Percentiles rank a stretch among this genome's conserved stretches.
These are phyloP conservation scores for Drosophila limbata DNA, from an alignment of 2,888 invertebrate species.

Conservation along the genomic window DNA sequence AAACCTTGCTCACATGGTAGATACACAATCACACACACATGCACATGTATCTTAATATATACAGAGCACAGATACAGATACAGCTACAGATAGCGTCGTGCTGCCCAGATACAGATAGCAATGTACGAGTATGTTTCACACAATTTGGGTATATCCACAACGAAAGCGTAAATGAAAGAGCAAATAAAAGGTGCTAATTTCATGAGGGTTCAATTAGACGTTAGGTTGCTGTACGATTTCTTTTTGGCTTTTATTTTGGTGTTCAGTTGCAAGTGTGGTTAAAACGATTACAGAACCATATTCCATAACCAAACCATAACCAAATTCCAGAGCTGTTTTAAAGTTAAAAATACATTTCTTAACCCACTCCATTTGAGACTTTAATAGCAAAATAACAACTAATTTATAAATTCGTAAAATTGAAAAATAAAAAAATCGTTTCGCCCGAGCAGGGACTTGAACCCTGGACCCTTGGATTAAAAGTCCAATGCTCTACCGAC, in stretches of 20 bases:
- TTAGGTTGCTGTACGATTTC: conserved; percentile 57
- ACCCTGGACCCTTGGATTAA: conserved; percentile 86
- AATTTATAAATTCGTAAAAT: neutral
- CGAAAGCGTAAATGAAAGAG: conserved; percentile 72
- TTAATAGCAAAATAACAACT: neutral
- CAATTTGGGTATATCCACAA: conserved; percentile 73
- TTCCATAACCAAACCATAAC: too few species aligned
- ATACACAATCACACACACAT: conserved; percentile 1
- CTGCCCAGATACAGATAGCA: conserved; percentile 46
- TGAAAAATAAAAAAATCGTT: neutral
- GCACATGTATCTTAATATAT: conserved; percentile 7
- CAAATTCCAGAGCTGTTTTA: neutral
- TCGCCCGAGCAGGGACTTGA: conserved; percentile 86
- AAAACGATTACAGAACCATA: conserved; percentile 30
- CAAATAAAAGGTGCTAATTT: conserved; percentile 83
- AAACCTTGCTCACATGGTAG: conserved; percentile 50
- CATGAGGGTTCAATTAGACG: conserved; percentile 84
- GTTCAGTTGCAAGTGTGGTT: conserved; percentile 19
- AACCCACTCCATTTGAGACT: neutral
- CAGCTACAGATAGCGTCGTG: conserved; percentile 37
- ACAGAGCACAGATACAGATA: conserved; percentile 24
- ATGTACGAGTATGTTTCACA: conserved; percentile 48
- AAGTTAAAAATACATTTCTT: neutral
- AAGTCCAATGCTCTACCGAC: conserved; percentile 86
- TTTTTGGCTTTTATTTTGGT: conserved; percentile 39